Base-by-base conservation (phyloP, 2,797 vertebrate species). In the Cottoperca gobio region DNA sequence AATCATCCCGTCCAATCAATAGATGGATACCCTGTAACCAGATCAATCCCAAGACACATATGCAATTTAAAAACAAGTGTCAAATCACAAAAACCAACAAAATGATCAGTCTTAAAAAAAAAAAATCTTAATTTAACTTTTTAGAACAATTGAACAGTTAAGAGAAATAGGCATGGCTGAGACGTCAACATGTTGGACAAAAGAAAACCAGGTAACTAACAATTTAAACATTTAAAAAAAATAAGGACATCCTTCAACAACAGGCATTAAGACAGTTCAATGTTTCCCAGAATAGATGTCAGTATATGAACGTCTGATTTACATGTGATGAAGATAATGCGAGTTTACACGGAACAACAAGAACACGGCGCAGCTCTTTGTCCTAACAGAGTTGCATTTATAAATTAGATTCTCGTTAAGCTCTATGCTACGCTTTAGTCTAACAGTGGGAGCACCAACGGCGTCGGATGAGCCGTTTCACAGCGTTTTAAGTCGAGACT, bases 1-100 rank as follows among this genome's bases (percentile, higher is more conserved):
- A 88, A 85, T 85, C 76, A 83, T 73, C 73, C 70, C 21, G 0
- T 84, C 64, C 61, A 78, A 78, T 70, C 33, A 78, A 42, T 8
- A 79, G 49, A 83, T 58, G 57, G 58, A 83, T 72, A 86, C 85
- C 83, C 86, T 84, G 86, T 85, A 58, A 78, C 63, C 73, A 85
- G 72, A 87, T 83, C 42, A 67, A 58, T 78, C 72, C 64, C 68
- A 65, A 35, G 52, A 88, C 57, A 62, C 45, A 72, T 57, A 72
- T 39, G 37, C 40, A 60, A 19, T 58, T 76, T 31, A 63, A 62
- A n/a, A n/a, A n/a, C n/a, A n/a, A n/a, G n/a, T n/a, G n/a, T n/a
- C 67, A 26, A 78, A 70, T 79, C 74, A 76, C 42, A 73, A 46
- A 59, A 74, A 42, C 53, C 1, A 72, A 64, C 7, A 70, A 57